Conservation (phyloP, 2,113 vertebrate genomes). For the Acanthisitta chloris region DNA sequence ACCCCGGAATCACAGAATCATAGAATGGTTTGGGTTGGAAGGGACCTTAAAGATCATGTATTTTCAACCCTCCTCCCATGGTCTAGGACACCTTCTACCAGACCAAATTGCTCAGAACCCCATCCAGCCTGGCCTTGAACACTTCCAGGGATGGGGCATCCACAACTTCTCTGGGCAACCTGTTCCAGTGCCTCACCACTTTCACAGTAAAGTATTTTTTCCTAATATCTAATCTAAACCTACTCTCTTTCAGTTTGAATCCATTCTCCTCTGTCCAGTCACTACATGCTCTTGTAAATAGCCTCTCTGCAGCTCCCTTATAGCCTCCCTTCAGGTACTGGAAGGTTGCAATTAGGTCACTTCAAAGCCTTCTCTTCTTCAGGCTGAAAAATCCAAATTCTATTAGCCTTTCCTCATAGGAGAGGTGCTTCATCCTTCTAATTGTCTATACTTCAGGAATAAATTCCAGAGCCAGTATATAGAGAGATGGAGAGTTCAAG, state of each 20-base stretch:
- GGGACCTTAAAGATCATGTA: neutral
- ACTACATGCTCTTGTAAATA: neutral
- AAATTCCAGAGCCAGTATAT: neutral
- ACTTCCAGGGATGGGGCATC: neutral
- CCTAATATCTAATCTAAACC: neutral
- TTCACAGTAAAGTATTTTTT: neutral
- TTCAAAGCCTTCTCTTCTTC: neutral
- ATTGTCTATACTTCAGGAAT: neutral
- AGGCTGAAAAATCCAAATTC: neutral
- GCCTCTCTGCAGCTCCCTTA: neutral
- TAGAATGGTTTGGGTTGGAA: neutral
- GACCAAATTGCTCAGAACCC: neutral
- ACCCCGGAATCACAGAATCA: neutral
- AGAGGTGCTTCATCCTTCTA: neutral
- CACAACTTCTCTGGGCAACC: neutral
- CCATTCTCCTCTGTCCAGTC: neutral
- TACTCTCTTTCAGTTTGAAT: neutral
- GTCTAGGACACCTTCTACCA: neutral
- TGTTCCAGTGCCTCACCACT: neutral
- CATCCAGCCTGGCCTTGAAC: neutral
- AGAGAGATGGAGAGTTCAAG: neutral
- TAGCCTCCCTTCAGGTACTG: neutral
- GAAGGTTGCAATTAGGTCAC: neutral
- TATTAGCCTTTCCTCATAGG: neutral
- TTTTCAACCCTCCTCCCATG: neutral